These are phyloP conservation scores for Ciconia maguari DNA, from an alignment of 2,113 vertebrate species.

Conservation along the genomic window DNA sequence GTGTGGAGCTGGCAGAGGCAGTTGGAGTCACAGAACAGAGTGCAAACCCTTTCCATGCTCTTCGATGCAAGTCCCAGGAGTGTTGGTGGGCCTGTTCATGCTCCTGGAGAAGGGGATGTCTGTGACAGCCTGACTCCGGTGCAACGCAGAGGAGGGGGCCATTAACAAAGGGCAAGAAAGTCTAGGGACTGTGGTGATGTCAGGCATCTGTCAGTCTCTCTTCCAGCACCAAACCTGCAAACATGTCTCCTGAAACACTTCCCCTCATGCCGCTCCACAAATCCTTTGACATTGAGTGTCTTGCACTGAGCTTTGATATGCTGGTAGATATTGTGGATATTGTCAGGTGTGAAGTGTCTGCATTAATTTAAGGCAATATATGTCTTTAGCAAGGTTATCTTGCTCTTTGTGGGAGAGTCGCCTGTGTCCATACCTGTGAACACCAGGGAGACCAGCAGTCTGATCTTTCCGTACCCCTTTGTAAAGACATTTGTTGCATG, in stretches of 20 bases:
- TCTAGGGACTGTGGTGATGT: accelerated
- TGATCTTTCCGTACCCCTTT: neutral
- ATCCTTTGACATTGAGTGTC: neutral
- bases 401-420: neutral
- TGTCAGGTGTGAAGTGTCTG: neutral
- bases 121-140: neutral
- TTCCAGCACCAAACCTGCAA: neutral
- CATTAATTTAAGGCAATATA: neutral
- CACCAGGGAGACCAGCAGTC: neutral
- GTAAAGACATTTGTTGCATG: neutral
- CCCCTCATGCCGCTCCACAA: accelerated
- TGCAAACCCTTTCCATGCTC: accelerated
- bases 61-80: accelerated
- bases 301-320: accelerated
- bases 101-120: too few species aligned
- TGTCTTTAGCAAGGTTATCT: neutral
- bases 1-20: neutral
- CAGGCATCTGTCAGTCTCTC: neutral
- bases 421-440: accelerated
- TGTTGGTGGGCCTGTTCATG: accelerated
- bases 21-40: accelerated
- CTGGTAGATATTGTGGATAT: neutral
- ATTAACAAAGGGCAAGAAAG: accelerated
- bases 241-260: accelerated
- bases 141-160: accelerated